Evolutionary conservation across 2,113 vertebrate genomes (phyloP).

Genomic region (Procavia capensis): DNA sequence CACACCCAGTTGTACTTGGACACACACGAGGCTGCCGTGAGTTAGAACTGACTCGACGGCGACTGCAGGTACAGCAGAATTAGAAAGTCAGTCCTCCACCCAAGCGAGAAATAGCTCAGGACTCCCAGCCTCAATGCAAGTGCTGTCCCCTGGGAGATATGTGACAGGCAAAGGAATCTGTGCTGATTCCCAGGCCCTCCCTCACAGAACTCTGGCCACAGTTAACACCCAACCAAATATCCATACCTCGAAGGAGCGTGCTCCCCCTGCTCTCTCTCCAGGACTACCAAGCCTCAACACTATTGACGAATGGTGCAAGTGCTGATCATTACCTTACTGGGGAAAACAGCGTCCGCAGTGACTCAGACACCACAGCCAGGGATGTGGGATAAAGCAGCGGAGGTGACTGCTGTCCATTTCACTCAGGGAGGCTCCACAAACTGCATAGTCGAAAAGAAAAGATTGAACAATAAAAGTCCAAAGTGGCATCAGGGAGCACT

Average conservation of each 20-base stretch:
- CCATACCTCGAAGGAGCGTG: rapidly evolving
- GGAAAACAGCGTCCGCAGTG: background rate
- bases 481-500: background rate
- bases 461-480: background rate
- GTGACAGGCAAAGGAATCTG: background rate
- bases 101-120: background rate
- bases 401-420: too few species aligned
- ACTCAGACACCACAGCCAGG: background rate
- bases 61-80: background rate
- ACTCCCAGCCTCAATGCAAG: background rate
- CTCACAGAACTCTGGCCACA: background rate
- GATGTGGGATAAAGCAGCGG: background rate
- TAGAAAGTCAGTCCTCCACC: background rate
- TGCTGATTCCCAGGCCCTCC: background rate
- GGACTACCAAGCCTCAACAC: background rate
- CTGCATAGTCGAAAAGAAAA: background rate
- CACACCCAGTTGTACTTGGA: background rate
- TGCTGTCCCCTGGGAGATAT: rapidly evolving
- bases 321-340: background rate
- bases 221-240: too few species aligned
- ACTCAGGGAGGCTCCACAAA: background rate
- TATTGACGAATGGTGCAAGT: background rate
- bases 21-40: background rate
- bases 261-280: background rate
- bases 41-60: background rate